Base-by-base conservation (phyloP, 2,888 invertebrate genomes). In the Nomada ruficornis region DNA sequence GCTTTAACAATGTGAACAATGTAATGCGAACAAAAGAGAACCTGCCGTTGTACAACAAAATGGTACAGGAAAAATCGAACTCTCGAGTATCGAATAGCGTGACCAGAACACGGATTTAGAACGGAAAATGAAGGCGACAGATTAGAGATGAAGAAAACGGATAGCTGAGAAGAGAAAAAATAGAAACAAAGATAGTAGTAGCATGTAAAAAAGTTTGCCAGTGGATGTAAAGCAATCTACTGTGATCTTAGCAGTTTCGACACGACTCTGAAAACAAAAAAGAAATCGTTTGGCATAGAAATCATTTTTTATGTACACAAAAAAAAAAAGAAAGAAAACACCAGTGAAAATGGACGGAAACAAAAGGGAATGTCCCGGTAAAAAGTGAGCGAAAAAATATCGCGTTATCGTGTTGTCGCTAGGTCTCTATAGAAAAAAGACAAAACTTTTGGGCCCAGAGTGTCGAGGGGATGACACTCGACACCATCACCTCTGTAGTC, bases 401-500 rank as follows among this genome's bases (percentile, higher is more conserved):
- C 78, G 75, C 72, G 65, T 42, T 36, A 42, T 55, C 50, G 18
- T 13, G 69, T 59, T 47, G 76, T 69, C 64, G 65, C 59, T 59
- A 77, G 65, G 80, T 77, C 71, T 77, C 77, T 68, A 69, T 77
- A 59, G 82, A 84, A 89, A 89, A 86, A 83, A 84, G 88, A 80
- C 77, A 82, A 86, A 86, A 82, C 68, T 87, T 86, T 86, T 86
- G 74, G 83, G 83, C 89, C 85, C 85, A 88, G 88, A 91, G 89
- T 89, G 79, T 91, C 90, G 89, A 91, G 90, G 91, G 89, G 91
- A 91, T 91, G 92, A 92, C 91, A 90, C 89, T 85, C 87, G 82
- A 90, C 88, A 93, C 92, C 93, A 93, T 92, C 92, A 93, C 93
- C 93, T 92, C 92, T 90, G 90, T 91, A 89, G 88, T 93, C 93